Percentiles rank a stretch among this genome's conserved stretches.
Evolutionary conservation across 2,797 vertebrate species (phyloP).

Genomic region (Emydoidea blandingii): DNA sequence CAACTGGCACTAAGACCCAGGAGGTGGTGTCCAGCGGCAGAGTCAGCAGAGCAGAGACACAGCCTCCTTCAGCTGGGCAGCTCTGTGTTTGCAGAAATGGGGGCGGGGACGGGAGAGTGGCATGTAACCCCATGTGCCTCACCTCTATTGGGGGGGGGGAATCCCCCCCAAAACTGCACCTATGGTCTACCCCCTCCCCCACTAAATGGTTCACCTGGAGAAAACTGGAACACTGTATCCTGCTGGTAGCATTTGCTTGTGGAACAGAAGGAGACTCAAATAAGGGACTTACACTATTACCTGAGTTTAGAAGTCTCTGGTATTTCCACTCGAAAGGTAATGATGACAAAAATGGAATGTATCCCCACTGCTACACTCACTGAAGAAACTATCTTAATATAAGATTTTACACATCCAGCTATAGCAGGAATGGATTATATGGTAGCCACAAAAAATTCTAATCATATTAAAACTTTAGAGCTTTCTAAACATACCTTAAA

Average conservation of each 20-base stretch:
- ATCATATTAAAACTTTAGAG: neutral
- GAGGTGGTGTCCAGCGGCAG: too few relatives aligned
- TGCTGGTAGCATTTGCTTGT: neutral
- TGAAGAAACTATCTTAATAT: neutral
- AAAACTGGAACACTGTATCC: neutral
- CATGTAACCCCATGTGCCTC: too few relatives aligned
- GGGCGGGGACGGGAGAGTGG: too few relatives aligned
- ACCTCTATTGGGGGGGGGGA: too few relatives aligned
- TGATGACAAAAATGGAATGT: neutral
- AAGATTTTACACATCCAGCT: neutral
- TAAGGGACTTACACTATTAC: rapidly evolving
- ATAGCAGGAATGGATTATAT: neutral
- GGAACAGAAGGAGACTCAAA: neutral
- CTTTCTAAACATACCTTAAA: neutral
- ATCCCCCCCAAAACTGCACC: too few relatives aligned
- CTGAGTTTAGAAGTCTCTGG: rapidly evolving
- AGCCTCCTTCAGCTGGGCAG: too few relatives aligned
- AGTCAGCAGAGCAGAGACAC: too few relatives aligned
- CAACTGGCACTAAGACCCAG: too few relatives aligned
- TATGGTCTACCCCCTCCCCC: neutral
- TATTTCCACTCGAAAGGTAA: neutral
- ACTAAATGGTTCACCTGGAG: neutral
- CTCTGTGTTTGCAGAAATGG: too few relatives aligned
- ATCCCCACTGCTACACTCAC: neutral
- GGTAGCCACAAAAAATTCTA: neutral